Evolutionary conservation across 2,113 vertebrate species (phyloP).

Genomic region (Diphyllodes magnificus): DNA sequence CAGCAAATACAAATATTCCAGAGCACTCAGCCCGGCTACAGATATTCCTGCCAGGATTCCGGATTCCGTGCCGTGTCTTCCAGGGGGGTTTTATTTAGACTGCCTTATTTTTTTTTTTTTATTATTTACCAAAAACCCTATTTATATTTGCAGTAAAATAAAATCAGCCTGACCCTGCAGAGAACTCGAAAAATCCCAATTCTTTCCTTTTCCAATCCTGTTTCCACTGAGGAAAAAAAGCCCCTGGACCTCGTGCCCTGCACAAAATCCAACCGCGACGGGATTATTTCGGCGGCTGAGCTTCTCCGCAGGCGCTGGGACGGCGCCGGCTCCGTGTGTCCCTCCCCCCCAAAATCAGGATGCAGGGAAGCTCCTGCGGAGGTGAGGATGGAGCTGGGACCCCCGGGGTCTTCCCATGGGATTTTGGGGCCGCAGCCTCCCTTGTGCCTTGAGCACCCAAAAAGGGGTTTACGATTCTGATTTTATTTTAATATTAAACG

Average conservation of each 20-base stretch:
- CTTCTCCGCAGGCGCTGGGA: not conserved
- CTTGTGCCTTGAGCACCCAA: rapidly evolving
- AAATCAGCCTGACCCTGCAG: constrained; percentile 21
- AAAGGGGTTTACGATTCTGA: not conserved
- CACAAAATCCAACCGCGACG: not conserved
- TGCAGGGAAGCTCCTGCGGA: not conserved
- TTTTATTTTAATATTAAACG: not conserved
- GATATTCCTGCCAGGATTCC: not conserved
- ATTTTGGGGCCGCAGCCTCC: rapidly evolving
- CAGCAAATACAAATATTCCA: constrained; percentile 53
- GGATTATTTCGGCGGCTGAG: constrained; percentile 8
- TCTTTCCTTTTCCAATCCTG: constrained; percentile 10
- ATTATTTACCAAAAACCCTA: not conserved
- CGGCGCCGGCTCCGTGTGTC: rapidly evolving
- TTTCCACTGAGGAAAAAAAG: constrained; percentile 4
- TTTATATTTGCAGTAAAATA: constrained; percentile 30
- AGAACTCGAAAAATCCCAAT: constrained; percentile 12
- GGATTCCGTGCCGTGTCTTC: not conserved
- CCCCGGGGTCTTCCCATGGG: rapidly evolving
- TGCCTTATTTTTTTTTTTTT: not conserved
- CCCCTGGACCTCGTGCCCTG: not conserved
- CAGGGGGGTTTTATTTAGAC: not conserved
- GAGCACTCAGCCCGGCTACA: not conserved
- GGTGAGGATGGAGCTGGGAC: not conserved
- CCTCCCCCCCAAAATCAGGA: not conserved